Evolutionary conservation across 2,888 invertebrate genomes (phyloP).

Genomic region (Gerosis bhagava): DNA sequence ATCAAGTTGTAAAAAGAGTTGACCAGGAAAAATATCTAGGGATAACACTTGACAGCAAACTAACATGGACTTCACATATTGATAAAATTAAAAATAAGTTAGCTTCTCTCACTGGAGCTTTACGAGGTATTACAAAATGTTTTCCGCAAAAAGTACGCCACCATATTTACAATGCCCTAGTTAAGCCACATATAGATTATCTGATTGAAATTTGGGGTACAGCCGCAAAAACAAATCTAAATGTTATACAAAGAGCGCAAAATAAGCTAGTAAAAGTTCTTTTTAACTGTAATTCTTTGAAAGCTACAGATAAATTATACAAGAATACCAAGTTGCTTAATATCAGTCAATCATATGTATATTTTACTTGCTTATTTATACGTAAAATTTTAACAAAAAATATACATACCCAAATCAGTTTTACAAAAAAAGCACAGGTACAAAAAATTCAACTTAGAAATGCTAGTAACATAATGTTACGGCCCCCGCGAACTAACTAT

Average conservation of each 20-base stretch:
- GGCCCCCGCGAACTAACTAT: not conserved
- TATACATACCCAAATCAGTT: not conserved
- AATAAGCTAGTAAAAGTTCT: constrained; percentile 1
- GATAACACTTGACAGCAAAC: not conserved
- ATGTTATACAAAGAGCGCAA: constrained; percentile 2
- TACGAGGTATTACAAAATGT: not conserved
- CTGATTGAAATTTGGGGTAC: constrained; percentile 6
- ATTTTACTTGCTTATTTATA: not conserved
- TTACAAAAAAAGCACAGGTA: constrained; percentile 1
- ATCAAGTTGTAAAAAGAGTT: not conserved
- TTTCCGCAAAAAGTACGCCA: not conserved
- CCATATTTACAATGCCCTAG: constrained; percentile 1
- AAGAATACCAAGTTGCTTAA: constrained; percentile 3
- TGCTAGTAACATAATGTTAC: constrained; percentile 4
- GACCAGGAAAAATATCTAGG: constrained; percentile 7
- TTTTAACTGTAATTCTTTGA: constrained; percentile 2
- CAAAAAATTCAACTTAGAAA: constrained; percentile 8
- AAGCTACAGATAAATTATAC: not conserved
- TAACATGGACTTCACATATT: constrained; percentile 3
- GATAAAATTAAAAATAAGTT: not conserved
- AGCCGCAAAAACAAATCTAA: not conserved
- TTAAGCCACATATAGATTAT: constrained; percentile 7
- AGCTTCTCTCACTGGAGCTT: not conserved
- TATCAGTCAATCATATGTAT: not conserved
- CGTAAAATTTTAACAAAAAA: constrained; percentile 7